Percentiles rank a stretch among this genome's conserved stretches.
These are phyloP conservation scores for Perizoma affinitatum DNA, from an alignment of 2,888 invertebrate genomes.

Conservation along the genomic window DNA sequence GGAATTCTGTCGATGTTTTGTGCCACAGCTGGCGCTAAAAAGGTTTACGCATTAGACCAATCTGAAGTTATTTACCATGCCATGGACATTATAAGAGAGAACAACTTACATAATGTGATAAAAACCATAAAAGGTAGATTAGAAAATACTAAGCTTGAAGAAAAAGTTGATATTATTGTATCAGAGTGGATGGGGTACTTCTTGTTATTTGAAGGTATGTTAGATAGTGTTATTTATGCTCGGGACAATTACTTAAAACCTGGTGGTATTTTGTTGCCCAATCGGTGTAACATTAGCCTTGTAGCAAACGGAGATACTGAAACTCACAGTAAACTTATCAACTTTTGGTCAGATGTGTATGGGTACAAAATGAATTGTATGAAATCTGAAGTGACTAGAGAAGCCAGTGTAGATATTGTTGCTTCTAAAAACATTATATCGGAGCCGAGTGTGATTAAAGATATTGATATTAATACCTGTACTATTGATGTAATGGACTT, in stretches of 20 bases:
- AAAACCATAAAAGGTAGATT: constrained; percentile 92
- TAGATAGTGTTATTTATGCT: constrained; percentile 96
- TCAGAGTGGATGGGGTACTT: constrained; percentile 99
- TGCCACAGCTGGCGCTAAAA: constrained; percentile 95
- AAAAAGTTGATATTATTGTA: constrained; percentile 95
- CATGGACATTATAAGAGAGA: constrained; percentile 96
- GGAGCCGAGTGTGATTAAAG: constrained; percentile 85
- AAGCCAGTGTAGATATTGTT: constrained; percentile 85
- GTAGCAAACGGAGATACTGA: constrained; percentile 91
- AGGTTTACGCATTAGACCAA: constrained; percentile 97
- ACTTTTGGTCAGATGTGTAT: constrained; percentile 97
- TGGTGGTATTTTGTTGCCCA: constrained; percentile 92
- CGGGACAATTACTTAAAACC: constrained; percentile 91
- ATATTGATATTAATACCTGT: constrained; percentile 91
- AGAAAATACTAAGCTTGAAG: constrained; percentile 91
- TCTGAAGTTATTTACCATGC: constrained; percentile 98
- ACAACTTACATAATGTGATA: constrained; percentile 88
- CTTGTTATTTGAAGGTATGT: constrained; percentile 97
- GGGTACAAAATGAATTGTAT: constrained; percentile 97
- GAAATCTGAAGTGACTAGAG: constrained; percentile 92
- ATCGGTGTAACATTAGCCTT: constrained; percentile 92
- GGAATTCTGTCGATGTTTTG: constrained; percentile 99
- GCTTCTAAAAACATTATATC: constrained; percentile 86
- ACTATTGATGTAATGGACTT: constrained; percentile 89
- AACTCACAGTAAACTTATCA: constrained; percentile 88